Base-by-base conservation (phyloP, 2,888 invertebrate genomes). In the Lordiphosa fenestrarum region DNA sequence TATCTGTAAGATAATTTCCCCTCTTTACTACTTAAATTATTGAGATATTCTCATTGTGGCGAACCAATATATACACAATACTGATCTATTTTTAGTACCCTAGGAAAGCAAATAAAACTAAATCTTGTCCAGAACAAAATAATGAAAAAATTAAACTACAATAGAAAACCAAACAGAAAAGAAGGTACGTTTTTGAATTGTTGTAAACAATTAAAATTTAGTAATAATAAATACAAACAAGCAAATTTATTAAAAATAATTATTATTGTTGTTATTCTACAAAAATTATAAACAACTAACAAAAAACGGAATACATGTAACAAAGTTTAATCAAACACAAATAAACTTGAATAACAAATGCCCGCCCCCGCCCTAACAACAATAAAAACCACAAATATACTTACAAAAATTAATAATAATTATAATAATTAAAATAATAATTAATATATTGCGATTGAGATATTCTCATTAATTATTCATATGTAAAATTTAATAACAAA, bases 401-500 rank as follows among this genome's bases (percentile, higher is more conserved):
- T 59, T 66, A 72, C 53, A 21, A 67, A 66, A 60, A 57, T 33
- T 42, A 53, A 53, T 52, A 35, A 73, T 73, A 63, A 66, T 15
- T 15, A 15, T 15, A 15, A 15, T 15, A 15, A 15, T 15, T 1
- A 15, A 1, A 15, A 15, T 15, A 15, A 15, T 15, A 77, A 70
- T 30, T 30, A 58, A 73, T 69, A 65, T 73, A 62, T 49, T 54
- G 49, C 62, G 55, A 62, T 62, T 81, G 77, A 77, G 77, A 75
- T 75, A 78, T 81, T 81, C 78, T 77, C 78, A 78, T 76, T 71
- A 78, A 81, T 78, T 82, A 78, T 44, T 60, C 60, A 60, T 65
- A 66, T 66, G 66, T 62, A 62, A 62, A 62, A 62, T 62, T 47
- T 50, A 62, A 63, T 63, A 63, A 63, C 50, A 63, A 52, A 64